Base-by-base conservation (phyloP, 2,888 invertebrate species). In the Vandiemenella viatica region DNA sequence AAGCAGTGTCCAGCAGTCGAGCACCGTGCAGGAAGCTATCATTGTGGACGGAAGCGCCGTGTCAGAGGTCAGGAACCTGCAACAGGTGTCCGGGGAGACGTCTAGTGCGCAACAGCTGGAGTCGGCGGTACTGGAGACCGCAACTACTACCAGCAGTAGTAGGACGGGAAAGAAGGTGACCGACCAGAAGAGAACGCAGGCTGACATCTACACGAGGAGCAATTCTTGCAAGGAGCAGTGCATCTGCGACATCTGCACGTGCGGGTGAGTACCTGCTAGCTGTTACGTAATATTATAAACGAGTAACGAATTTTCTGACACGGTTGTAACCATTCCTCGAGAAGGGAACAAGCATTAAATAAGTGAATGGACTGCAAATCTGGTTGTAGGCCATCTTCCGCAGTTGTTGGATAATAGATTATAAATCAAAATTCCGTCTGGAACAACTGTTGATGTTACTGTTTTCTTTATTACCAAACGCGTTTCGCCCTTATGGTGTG, bases 241-340 rank as follows among this genome's bases (percentile, higher is more conserved):
- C 65, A 86, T 89, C 61, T 89, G 89, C 64, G 87, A 89, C 70
- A 80, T 89, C 55, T 89, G 89, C 66, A 89, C 87, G 61, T 89
- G 89, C 70, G 89, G 89, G 89, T 89, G 68, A 80, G 85, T 77
- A 40, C 15, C 2, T n/a, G 4, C 32, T 2, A 13, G 2, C 32
- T 32, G n/a, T n/a, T n/a, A n/a, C n/a, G n/a, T n/a, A n/a, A n/a
- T n/a, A n/a, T n/a, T n/a, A n/a, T n/a, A n/a, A n/a, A n/a, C n/a
- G n/a, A n/a, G n/a, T n/a, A n/a, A n/a, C n/a, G n/a, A n/a, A n/a
- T n/a, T n/a, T n/a, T n/a, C n/a, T n/a, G n/a, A n/a, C 32, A 32
- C 32, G 5, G 3, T 32, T 4, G 2, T 4, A 10, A 32, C n/a
- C 2, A 26, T 13, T 8, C 26, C 26, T 26, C 26, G 13, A 26